These are phyloP conservation scores for Hucho hucho DNA, from an alignment of 2,113 vertebrate species.

Conservation along the genomic window DNA sequence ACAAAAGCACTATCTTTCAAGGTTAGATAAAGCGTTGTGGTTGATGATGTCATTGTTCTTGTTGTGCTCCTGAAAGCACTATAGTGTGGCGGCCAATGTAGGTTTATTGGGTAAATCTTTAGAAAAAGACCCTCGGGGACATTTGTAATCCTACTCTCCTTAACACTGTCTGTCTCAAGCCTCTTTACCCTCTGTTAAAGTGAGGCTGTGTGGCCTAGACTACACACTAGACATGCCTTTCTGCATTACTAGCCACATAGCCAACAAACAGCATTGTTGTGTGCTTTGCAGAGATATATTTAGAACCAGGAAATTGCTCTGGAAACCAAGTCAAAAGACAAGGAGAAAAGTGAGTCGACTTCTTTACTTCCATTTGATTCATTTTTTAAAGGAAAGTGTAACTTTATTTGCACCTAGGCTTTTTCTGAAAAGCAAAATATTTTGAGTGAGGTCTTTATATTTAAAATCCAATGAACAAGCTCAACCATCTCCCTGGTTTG, in stretches of 20 bases:
- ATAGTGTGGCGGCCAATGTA: background rate
- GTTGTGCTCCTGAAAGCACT: background rate
- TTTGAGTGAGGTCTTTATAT: no score
- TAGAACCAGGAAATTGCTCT: constrained; percentile 49
- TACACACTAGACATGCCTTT: constrained; percentile 24
- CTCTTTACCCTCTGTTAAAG: constrained; percentile 1
- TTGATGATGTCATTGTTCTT: background rate
- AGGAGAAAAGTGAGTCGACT: background rate
- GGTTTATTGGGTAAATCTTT: background rate
- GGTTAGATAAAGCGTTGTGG: background rate
- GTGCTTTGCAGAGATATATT: constrained; percentile 39
- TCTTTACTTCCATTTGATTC: constrained; percentile 5
- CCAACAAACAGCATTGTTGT: constrained; percentile 34
- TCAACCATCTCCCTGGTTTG: no score
- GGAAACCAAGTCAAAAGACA: constrained; percentile 8
- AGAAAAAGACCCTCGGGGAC: constrained; percentile 3
- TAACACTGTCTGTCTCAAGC: constrained; percentile 16
- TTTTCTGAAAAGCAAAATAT: no score
- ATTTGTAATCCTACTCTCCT: constrained; percentile 17
- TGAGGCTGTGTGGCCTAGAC: background rate
- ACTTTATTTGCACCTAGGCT: background rate
- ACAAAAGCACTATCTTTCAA: background rate
- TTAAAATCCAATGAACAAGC: no score
- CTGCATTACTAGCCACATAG: constrained; percentile 20
- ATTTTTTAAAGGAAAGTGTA: constrained; percentile 9